Conservation (phyloP, 1,140 invertebrate genomes). For the Venturia canescens region DNA sequence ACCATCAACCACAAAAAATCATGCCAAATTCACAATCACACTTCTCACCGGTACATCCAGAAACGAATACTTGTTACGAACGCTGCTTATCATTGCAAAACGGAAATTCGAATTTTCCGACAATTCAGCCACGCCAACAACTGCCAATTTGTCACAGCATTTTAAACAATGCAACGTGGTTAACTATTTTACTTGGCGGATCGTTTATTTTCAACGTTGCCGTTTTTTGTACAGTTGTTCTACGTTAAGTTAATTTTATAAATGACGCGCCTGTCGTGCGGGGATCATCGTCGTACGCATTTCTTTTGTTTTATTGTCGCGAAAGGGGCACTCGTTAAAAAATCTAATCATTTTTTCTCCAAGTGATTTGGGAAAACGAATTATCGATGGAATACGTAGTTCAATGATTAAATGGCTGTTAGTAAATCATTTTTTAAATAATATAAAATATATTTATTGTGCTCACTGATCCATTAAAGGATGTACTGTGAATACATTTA, state of each 20-base stretch:
- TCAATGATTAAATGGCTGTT: neutral
- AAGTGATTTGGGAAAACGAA: neutral
- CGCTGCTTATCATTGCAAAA: slow-evolving; percentile 47
- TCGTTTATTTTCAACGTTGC: slow-evolving; percentile 70
- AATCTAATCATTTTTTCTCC: neutral
- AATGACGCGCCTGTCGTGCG: neutral
- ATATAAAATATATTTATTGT: no score
- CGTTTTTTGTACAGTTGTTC: slow-evolving; percentile 67
- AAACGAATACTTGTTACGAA: slow-evolving; percentile 46
- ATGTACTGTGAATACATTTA: no score
- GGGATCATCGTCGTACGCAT: neutral
- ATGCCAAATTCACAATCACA: slow-evolving; percentile 38
- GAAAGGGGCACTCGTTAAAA: neutral
- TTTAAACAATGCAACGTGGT: slow-evolving; percentile 66
- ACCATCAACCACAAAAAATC: slow-evolving; percentile 43
- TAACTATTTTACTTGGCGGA: slow-evolving; percentile 67
- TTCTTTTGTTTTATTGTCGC: slow-evolving; percentile 33
- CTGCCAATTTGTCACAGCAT: slow-evolving; percentile 54
- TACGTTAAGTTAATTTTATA: slow-evolving; percentile 58
- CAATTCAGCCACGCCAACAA: slow-evolving; percentile 43
- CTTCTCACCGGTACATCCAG: slow-evolving; percentile 39
- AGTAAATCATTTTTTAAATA: neutral
- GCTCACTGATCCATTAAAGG: no score
- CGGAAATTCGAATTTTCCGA: slow-evolving; percentile 32
- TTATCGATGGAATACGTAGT: neutral